Conservation (phyloP, 2,888 invertebrate genomes). For the Athrips mouffetella region DNA sequence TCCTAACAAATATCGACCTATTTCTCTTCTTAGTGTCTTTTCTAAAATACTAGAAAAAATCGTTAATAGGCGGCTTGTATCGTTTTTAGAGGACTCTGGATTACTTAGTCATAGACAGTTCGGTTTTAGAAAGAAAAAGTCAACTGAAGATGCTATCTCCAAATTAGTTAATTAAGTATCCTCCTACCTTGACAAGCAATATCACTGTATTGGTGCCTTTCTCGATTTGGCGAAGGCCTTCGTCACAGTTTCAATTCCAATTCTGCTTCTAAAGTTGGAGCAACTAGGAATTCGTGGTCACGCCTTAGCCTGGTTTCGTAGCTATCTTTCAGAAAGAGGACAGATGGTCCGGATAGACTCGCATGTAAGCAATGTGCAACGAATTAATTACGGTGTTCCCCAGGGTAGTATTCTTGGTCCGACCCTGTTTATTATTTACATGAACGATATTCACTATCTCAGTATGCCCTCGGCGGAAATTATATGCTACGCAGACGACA, state of each 20-base stretch:
- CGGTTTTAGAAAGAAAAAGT: slow-evolving; percentile 8
- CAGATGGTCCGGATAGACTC: background rate
- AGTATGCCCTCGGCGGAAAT: background rate
- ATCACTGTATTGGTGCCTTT: background rate
- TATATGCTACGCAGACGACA: slow-evolving; percentile 8
- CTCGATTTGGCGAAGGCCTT: slow-evolving; percentile 7
- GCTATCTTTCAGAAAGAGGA: background rate
- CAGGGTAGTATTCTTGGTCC: background rate
- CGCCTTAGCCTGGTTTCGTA: background rate
- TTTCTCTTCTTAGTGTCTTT: slow-evolving; percentile 9
- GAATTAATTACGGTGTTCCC: background rate
- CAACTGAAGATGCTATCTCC: slow-evolving; percentile 13
- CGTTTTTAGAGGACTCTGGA: slow-evolving; percentile 9
- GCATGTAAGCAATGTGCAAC: background rate
- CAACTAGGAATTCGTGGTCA: background rate
- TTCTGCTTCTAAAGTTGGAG: slow-evolving; percentile 1
- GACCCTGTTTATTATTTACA: background rate
- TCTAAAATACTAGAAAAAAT: slow-evolving; percentile 16
- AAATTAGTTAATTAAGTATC: background rate
- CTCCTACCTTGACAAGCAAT: background rate
- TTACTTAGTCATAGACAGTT: slow-evolving; percentile 8
- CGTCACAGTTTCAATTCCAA: background rate
- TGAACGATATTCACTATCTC: background rate
- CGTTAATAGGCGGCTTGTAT: slow-evolving; percentile 2
- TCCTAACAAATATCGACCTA: slow-evolving; percentile 6